Conservation (phyloP, 2,888 invertebrate genomes). For the Cremastinae sp. region DNA sequence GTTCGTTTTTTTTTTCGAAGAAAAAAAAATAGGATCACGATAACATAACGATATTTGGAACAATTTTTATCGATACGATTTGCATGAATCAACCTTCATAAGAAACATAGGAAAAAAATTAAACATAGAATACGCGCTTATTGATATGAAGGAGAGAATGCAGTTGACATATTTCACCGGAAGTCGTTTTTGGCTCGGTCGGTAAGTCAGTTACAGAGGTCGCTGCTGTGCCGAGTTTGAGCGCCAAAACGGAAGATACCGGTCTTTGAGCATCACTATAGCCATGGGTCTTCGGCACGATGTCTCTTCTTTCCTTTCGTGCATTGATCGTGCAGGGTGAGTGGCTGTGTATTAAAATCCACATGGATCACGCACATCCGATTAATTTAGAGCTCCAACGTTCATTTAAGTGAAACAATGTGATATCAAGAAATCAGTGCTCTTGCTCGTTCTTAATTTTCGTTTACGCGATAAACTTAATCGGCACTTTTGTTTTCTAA, state of each 20-base stretch:
- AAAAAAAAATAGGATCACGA: conserved; percentile 28
- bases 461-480: conserved; percentile 12
- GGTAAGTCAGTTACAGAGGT: conserved; percentile 24
- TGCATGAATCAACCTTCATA: conserved; percentile 32
- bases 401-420: conserved; percentile 33
- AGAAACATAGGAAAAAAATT: conserved; percentile 11
- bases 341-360: conserved; percentile 60
- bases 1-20: conserved; percentile 4
- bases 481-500: conserved; percentile 51
- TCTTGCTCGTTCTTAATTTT: conserved; percentile 39
- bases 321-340: conserved; percentile 65
- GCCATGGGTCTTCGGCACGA: conserved; percentile 54
- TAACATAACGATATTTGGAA: conserved; percentile 24
- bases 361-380: conserved; percentile 58
- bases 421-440: conserved; percentile 29
- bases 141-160: background rate
- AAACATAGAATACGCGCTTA: conserved; percentile 3
- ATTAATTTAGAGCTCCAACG: conserved; percentile 23
- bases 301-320: conserved; percentile 65
- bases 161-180: background rate
- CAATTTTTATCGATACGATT: background rate
- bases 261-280: conserved; percentile 39
- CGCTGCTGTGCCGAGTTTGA: background rate
- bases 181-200: conserved; percentile 27
- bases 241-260: conserved; percentile 31